These are phyloP conservation scores for Drosophila yakuba DNA, from an alignment of 1,140 invertebrate species.

Conservation along the genomic window DNA sequence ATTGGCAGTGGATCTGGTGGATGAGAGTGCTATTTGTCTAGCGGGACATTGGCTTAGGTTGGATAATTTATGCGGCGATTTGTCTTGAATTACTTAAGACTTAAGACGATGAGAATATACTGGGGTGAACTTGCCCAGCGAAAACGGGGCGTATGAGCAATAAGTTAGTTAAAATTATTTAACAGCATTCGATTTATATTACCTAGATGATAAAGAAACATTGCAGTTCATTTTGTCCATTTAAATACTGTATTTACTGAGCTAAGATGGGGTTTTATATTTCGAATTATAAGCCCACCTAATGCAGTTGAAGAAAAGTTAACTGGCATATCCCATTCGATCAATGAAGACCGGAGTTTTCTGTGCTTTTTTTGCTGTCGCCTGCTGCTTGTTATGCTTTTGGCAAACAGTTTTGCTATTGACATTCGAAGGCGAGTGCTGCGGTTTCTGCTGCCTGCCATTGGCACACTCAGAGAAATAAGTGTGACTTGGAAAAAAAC, in stretches of 20 bases:
- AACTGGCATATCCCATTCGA: constrained; percentile 16
- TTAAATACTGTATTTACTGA: too few species aligned
- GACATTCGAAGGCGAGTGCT: constrained; percentile 64
- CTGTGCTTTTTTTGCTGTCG: constrained; percentile 25
- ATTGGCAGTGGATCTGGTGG: not conserved
- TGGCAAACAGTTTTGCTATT: constrained; percentile 75
- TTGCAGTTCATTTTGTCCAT: too few species aligned
- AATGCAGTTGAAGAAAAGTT: not conserved
- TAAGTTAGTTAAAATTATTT: not conserved
- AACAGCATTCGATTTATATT: too few species aligned
- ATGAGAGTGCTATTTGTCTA: constrained; percentile 51
- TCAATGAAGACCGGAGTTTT: constrained; percentile 2
- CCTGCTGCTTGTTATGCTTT: constrained; percentile 54
- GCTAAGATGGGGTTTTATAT: too few species aligned
- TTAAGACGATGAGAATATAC: constrained; percentile 6
- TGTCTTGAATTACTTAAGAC: constrained; percentile 45
- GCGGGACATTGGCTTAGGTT: constrained; percentile 49
- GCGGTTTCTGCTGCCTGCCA: constrained; percentile 25
- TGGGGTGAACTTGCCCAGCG: not conserved
- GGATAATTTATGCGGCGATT: constrained; percentile 68
- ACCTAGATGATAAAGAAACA: too few species aligned
- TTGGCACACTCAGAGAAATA: not conserved
- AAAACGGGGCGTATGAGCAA: not conserved
- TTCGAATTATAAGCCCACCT: too few species aligned
- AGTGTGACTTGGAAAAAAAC: not conserved